These are phyloP conservation scores for Bombycilla garrulus DNA, from an alignment of 2,113 vertebrate species.

Conservation along the genomic window DNA sequence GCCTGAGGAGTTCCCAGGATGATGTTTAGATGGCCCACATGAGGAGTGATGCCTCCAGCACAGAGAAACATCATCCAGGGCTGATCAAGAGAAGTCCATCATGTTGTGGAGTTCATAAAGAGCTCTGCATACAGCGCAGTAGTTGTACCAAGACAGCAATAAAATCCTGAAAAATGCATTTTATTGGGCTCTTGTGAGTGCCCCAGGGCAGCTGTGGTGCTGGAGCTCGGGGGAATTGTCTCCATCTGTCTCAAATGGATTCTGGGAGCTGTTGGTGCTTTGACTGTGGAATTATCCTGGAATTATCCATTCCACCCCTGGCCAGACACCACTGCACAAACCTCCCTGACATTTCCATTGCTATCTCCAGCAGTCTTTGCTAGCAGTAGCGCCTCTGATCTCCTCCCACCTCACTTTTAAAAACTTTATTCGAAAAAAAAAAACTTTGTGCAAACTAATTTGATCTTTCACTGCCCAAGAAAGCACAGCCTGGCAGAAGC, in stretches of 20 bases:
- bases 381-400: background rate
- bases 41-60: background rate
- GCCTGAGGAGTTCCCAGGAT: background rate
- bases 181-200: background rate
- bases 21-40: background rate
- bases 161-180: background rate
- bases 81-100: background rate
- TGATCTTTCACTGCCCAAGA: background rate
- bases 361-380: background rate
- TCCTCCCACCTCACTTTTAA: background rate
- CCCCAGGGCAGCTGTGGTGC: background rate
- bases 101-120: background rate
- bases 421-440: background rate
- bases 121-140: background rate
- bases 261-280: background rate
- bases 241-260: background rate
- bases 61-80: background rate
- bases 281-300: background rate
- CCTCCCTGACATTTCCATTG: background rate
- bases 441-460: background rate
- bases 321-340: background rate
- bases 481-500: background rate
- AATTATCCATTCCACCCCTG: background rate
- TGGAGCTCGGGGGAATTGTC: background rate
- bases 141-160: background rate